Evolutionary conservation across 2,888 invertebrate species (phyloP).

Genomic region (Drosophila nr. perissopoda): DNA sequence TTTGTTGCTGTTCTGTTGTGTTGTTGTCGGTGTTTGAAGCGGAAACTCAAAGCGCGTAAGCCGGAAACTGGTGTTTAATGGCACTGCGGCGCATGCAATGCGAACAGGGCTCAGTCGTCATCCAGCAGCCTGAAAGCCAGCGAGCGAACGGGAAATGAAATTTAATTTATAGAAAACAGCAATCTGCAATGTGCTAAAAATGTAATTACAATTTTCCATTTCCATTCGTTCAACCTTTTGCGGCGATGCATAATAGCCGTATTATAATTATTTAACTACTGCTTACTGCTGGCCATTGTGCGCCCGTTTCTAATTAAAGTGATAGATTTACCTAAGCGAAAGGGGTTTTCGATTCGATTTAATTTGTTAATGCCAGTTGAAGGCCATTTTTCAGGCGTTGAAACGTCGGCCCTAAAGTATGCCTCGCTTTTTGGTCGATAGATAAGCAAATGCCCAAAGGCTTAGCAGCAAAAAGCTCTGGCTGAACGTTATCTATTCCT

Average conservation of each 20-base stretch:
- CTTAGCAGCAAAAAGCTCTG: conserved; percentile 43
- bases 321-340: conserved; percentile 62
- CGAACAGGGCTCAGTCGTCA: conserved; percentile 38
- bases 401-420: conserved; percentile 7
- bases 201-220: conserved; percentile 79
- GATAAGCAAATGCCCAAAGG: conserved; percentile 59
- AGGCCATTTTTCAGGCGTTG: conserved; percentile 54
- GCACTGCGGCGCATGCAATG: conserved; percentile 72
- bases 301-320: conserved; percentile 67
- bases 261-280: conserved; percentile 66
- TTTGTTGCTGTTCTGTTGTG: conserved; percentile 39
- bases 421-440: conserved; percentile 26
- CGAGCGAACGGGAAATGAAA: conserved; percentile 68
- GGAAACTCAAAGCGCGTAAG: conserved; percentile 80
- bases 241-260: conserved; percentile 51
- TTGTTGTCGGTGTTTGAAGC: conserved; percentile 70
- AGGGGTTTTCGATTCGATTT: conserved; percentile 46
- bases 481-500: conserved; percentile 28
- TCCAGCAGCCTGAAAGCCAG: conserved; percentile 13
- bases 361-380: conserved; percentile 59
- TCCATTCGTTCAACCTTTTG: conserved; percentile 56
- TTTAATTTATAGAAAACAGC: conserved; percentile 77
- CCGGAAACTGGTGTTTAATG: conserved; percentile 80
- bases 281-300: conserved; percentile 45
- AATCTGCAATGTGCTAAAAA: conserved; percentile 75